These are phyloP conservation scores for Clamator glandarius DNA, from an alignment of 2,797 vertebrate genomes.

Conservation along the genomic window DNA sequence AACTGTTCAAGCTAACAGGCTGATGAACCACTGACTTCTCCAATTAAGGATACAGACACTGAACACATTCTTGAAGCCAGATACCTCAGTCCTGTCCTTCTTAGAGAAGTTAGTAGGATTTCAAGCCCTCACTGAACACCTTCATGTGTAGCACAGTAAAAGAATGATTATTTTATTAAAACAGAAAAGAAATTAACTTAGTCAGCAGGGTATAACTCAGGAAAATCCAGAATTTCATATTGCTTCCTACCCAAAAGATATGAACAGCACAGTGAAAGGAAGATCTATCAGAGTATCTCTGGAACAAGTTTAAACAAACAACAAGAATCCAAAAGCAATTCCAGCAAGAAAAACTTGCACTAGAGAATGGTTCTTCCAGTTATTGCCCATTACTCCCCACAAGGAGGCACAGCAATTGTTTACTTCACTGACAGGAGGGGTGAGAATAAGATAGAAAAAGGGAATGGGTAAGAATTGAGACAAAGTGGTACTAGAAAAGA, in stretches of 20 bases:
- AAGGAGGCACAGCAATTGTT: background rate
- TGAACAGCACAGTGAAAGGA: too few species aligned
- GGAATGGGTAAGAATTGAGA: background rate
- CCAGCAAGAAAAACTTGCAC: slow-evolving; percentile 24
- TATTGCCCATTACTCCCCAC: background rate
- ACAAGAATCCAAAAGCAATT: slow-evolving; percentile 51
- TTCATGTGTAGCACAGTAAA: background rate
- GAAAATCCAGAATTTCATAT: slow-evolving; percentile 11
- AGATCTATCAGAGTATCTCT: background rate
- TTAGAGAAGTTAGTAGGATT: background rate
- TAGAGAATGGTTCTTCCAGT: background rate
- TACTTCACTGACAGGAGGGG: background rate
- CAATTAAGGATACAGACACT: background rate
- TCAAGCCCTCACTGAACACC: background rate
- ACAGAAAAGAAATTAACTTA: slow-evolving; percentile 1
- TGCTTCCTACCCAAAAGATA: slow-evolving; percentile 9
- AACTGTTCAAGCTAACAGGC: background rate
- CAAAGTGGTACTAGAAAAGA: background rate
- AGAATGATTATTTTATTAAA: slow-evolving; percentile 10
- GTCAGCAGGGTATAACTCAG: background rate
- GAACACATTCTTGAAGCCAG: background rate
- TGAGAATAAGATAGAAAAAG: background rate
- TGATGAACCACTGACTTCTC: background rate
- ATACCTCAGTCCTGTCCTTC: background rate
- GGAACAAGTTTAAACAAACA: slow-evolving; percentile 26